Base-by-base conservation (phyloP, 2,888 invertebrate species). In the Dioctria rufipes region DNA sequence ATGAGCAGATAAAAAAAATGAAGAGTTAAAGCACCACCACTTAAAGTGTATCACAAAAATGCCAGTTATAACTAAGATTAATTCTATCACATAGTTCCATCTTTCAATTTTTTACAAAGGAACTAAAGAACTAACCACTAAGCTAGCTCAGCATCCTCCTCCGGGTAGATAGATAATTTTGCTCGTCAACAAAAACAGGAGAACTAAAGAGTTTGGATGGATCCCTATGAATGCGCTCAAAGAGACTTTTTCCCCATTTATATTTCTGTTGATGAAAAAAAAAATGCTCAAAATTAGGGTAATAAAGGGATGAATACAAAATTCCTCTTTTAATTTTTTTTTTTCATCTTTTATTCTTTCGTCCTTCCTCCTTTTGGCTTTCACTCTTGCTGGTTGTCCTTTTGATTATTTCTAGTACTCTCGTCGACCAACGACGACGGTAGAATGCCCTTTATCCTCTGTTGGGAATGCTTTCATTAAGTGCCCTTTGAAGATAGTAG, bases 71-170 rank as follows among this genome's bases (percentile, higher is more conserved):
- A 58, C 60, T 71, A 63, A 58, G 78, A 81, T 79, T 81, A 81
- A 81, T 81, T 79, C 75, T 65, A 79, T 79, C 66, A 42, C 80
- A 80, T 49, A 67, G 71, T 80, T 79, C 60, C 60, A 80, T 11
- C 46, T 69, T 43, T 3, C 11, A 25, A 9, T n/a, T 67, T n/a
- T 25, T 25, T 25, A 25, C 25, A 25, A 25, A 25, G 25, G 25
- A 25, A 25, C 25, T 54, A 58, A 51, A 51, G 60, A 13, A 67
- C 58, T 51, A 66, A 66, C 67, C 65, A 25, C 66, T 54, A 46
- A 13, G n/a, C 49, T 13, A 46, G 63, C 54, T 9, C 65, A 11
- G 13, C 25, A 25, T 25, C 5, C 39, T 71, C 51, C 46, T 40
- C 43, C 13, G 75, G 60, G 43, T 9, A 8, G n/a, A 40, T 75